Evolutionary conservation across 2,888 invertebrate species (phyloP).

Genomic region (Trisateles emortualis): DNA sequence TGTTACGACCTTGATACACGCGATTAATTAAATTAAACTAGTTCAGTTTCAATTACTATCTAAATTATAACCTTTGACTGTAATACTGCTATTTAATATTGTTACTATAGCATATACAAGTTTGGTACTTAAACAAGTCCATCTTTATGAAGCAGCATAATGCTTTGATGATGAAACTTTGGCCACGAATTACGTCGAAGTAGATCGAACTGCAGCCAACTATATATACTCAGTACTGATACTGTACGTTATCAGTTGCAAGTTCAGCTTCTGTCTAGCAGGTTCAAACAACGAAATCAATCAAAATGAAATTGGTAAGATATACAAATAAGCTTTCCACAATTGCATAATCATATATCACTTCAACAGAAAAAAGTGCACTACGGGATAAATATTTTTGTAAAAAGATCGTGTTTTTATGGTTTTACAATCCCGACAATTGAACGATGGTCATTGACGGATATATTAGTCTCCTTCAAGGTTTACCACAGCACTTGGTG

Average conservation of each 20-base stretch:
- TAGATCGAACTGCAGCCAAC: conserved; percentile 71
- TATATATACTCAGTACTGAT: conserved; percentile 77
- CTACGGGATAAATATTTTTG: too few species aligned
- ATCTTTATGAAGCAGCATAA: conserved; percentile 61
- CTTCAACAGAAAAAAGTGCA: too few species aligned
- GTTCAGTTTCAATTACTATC: conserved; percentile 10
- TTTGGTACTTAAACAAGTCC: conserved; percentile 68
- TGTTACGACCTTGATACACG: conserved; percentile 7
- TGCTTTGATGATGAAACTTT: conserved; percentile 71
- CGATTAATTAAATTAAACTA: conserved; percentile 4
- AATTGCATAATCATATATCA: too few species aligned
- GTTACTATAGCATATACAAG: neutral
- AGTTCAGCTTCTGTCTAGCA: conserved; percentile 53
- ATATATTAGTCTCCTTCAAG: too few species aligned
- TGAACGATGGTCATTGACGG: too few species aligned
- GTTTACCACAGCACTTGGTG: too few species aligned
- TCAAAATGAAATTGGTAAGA: conserved; percentile 72
- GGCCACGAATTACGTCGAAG: conserved; percentile 68
- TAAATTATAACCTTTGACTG: conserved; percentile 9
- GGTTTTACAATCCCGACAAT: too few species aligned
- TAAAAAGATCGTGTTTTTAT: too few species aligned
- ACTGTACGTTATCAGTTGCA: conserved; percentile 71
- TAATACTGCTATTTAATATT: neutral
- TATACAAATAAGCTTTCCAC: neutral
- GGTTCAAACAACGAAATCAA: conserved; percentile 36